Conservation (phyloP, 2,888 invertebrate species). For the Caenorhabditis angaria region DNA sequence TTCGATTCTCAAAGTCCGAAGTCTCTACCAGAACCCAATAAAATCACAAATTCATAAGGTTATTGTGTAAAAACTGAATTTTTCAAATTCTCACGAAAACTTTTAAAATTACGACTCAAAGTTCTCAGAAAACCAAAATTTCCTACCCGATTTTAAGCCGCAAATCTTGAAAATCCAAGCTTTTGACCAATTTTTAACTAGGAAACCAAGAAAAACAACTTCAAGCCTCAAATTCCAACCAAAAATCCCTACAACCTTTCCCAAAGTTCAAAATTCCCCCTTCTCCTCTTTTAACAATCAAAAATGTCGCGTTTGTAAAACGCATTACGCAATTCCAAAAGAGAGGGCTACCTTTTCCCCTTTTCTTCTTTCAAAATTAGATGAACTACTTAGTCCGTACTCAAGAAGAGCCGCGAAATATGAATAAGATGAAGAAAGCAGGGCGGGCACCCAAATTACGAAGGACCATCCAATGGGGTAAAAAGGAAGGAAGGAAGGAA, state of each 20-base stretch:
- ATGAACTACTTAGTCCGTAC: slow-evolving; percentile 38
- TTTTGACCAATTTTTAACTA: not conserved
- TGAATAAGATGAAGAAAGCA: slow-evolving; percentile 5
- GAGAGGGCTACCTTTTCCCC: slow-evolving; percentile 5
- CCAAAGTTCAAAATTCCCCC: not conserved
- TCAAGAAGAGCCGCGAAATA: not conserved
- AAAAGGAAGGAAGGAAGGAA: slow-evolving; percentile 25
- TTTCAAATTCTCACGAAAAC: too few relatives aligned
- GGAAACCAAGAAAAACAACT: not conserved
- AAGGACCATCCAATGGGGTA: slow-evolving; percentile 25
- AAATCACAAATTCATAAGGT: too few relatives aligned
- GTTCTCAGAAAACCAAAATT: too few relatives aligned
- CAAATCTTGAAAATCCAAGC: too few relatives aligned
- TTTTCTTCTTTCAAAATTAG: slow-evolving; percentile 36
- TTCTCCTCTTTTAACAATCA: not conserved
- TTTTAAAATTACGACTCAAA: too few relatives aligned
- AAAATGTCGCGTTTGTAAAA: slow-evolving; percentile 18
- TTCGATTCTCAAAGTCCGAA: too few relatives aligned
- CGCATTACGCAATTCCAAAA: slow-evolving; percentile 39
- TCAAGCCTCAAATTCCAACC: not conserved
- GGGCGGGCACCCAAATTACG: not conserved
- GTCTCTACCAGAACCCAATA: too few relatives aligned
- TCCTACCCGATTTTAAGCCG: too few relatives aligned
- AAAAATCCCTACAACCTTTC: not conserved
- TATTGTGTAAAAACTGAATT: too few relatives aligned